Percentiles rank a stretch among this genome's conserved stretches.
phyloP scores from a whole-genome alignment of 2,888 invertebrate species.

The Girardia tigrina region DNA sequence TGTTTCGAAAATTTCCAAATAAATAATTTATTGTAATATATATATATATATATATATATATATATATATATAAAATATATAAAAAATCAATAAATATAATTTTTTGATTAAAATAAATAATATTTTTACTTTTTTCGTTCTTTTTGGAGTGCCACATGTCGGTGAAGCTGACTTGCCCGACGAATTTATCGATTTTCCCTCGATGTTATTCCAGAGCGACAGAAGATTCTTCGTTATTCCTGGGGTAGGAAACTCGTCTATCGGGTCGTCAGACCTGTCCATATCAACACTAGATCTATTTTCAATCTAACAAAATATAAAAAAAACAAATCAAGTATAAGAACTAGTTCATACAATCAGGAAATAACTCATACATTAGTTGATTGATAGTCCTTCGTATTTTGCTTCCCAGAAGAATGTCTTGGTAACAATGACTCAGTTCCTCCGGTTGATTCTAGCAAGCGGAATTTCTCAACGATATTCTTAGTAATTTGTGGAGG shows the following conservation, averaged over 20 bases:
- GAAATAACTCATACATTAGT: neutral
- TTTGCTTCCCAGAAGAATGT: neutral
- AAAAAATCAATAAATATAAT: neutral
- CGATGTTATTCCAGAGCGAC: neutral
- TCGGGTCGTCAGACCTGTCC: neutral
- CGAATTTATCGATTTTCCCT: neutral
- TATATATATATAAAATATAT: neutral
- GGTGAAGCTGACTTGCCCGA: neutral
- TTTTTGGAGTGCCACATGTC: neutral
- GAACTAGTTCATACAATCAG: neutral
- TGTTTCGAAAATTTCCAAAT: too few species aligned
- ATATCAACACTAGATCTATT: too few species aligned
- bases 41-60: too few species aligned
- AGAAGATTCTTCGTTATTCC: conserved; percentile 3
- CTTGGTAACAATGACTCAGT: conserved; percentile 13
- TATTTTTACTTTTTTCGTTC: neutral
- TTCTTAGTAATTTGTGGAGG: conserved; percentile 2
- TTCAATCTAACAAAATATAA: too few species aligned
- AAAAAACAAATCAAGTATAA: neutral
- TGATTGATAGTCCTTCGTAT: neutral
- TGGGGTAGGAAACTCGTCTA: neutral
- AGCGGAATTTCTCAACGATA: conserved; percentile 12
- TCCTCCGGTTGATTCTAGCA: neutral
- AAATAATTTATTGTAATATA: too few species aligned
- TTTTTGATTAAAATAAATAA: neutral